These are phyloP conservation scores for Manis crassicaudata DNA, from an alignment of 2,797 vertebrate species.

Conservation along the genomic window DNA sequence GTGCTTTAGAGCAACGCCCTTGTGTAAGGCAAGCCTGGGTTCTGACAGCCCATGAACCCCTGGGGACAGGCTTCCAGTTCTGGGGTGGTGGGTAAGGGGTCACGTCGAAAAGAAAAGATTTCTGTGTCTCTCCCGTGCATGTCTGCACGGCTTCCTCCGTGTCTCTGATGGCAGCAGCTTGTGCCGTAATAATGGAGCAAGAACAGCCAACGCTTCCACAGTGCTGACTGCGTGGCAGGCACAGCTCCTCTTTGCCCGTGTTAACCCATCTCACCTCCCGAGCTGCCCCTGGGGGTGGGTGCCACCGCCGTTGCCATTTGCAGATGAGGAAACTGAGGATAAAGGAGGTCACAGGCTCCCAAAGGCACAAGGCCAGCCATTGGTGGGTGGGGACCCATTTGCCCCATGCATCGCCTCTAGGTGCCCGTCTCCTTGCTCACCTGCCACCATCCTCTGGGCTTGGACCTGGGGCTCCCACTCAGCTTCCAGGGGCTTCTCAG, in stretches of 20 bases:
- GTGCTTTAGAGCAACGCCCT: background rate
- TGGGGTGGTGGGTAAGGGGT: background rate
- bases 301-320: background rate
- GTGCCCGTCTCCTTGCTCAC: background rate
- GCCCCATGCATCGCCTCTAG: background rate
- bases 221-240: rapidly evolving
- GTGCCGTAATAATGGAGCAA: rapidly evolving
- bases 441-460: background rate
- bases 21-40: background rate
- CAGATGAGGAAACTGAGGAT: background rate
- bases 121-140: background rate
- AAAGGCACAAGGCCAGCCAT: background rate
- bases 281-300: background rate
- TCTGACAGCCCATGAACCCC: background rate
- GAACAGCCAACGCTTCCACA: rapidly evolving
- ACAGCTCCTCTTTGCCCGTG: background rate
- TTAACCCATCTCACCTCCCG: background rate
- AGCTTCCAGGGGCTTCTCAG: too few relatives aligned
- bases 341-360: background rate
- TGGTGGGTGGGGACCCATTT: background rate
- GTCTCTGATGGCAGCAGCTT: background rate
- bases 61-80: background rate
- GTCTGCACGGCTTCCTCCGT: background rate
- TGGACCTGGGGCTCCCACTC: background rate
- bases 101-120: background rate